Evolutionary conservation across 64 coral and sea anemone genomes (phyloP), one percentile per base, ranked within the genome.

Genomic region (Pocillopora verrucosa): DNA sequence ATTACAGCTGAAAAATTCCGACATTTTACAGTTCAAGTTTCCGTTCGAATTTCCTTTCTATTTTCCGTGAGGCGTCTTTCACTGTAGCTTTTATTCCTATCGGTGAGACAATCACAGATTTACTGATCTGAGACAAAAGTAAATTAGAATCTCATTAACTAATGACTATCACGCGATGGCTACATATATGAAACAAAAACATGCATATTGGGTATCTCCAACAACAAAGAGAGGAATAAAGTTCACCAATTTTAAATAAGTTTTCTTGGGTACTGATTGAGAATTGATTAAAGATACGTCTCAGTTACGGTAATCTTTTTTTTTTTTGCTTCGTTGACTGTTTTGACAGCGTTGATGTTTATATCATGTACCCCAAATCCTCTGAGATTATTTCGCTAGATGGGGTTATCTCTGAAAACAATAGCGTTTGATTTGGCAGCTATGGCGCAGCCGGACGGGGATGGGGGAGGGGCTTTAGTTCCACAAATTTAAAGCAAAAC

Each of bases 1-100:
- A 22, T 72, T 72, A 65, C 82, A 85, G 61, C 82, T 72, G n/a
- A 85, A 85, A 51, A 85, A 24, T 16, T 85, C 82, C 37, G 82
- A n/a, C 82, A 85, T 85, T 85, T 72, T 85, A 22, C 26, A 36
- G 58, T 22, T 5, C 41, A 51, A 51, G 41, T 51, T 51, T 51
- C 41, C 19, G 67, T 22, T 70, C 20, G 1, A 25, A 30, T 63
- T 63, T 63, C 11, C 16, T 17, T 63, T 30, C 30, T 30, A 30
- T 17, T 63, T 13, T 63, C 61, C 61, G 12, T 63, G 13, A 63
- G 61, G 12, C 61, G 13, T 17, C 61, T 13, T 63, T 63, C 1
- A 63, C 59, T 80, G 58, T 61, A 38, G 15, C 17, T 83, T 67
- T 10, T 41, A 10, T 35, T 24, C 45, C 41, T 19, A 17, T n/a